phyloP scores from a whole-genome alignment of 2,888 invertebrate genomes.

The Teleogryllus oceanicus region DNA sequence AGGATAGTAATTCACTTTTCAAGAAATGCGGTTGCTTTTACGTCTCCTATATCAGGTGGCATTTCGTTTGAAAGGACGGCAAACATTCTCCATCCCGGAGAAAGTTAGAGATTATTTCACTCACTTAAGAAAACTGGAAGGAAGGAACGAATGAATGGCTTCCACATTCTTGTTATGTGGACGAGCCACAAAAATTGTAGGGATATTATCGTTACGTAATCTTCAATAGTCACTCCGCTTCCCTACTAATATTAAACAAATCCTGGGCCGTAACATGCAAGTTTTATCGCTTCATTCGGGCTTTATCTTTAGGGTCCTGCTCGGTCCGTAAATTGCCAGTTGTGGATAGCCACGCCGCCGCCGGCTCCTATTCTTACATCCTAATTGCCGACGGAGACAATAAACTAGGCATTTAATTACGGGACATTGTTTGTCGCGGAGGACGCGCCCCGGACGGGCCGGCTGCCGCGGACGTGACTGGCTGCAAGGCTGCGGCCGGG shows the following conservation, averaged over 20 bases:
- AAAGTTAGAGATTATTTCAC: too few relatives aligned
- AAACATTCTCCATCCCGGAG: too few relatives aligned
- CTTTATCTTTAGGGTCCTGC: background rate
- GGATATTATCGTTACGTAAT: background rate
- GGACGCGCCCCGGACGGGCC: background rate
- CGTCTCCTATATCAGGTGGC: too few relatives aligned
- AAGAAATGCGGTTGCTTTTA: too few relatives aligned
- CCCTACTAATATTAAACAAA: slow-evolving; percentile 1
- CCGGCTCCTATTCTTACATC: slow-evolving; percentile 18
- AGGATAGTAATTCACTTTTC: too few relatives aligned
- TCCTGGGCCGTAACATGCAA: background rate
- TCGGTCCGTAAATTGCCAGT: slow-evolving; percentile 1
- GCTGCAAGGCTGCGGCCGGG: background rate
- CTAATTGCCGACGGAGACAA: slow-evolving; percentile 18
- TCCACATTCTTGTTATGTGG: background rate
- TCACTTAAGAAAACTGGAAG: too few relatives aligned
- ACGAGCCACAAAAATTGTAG: background rate
- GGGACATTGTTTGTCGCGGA: slow-evolving; percentile 2
- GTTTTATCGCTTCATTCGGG: slow-evolving; percentile 18
- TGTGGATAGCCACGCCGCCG: background rate
- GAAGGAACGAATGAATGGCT: background rate
- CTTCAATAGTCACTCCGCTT: background rate
- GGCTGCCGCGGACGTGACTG: background rate
- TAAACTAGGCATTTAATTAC: slow-evolving; percentile 9
- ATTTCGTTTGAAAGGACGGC: too few relatives aligned